These are phyloP conservation scores for Dicrurus megarhynchus DNA, from an alignment of 2,113 vertebrate species.

Conservation along the genomic window DNA sequence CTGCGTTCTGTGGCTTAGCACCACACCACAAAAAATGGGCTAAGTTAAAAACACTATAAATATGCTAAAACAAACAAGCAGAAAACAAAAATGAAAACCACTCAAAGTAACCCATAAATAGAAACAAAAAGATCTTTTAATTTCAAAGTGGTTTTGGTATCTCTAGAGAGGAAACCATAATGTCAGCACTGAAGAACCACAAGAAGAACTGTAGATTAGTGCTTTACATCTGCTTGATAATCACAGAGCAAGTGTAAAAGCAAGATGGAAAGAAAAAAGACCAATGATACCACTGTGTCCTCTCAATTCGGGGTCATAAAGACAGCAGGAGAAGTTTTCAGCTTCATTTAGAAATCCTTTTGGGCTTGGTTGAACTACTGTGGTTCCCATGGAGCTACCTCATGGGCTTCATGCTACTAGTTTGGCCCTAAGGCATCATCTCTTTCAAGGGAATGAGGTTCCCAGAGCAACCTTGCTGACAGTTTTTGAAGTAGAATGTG, in stretches of 20 bases:
- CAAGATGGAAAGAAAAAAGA: neutral
- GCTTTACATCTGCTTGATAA: neutral
- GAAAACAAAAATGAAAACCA: neutral
- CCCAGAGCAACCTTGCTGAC: neutral
- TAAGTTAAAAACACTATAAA: conserved; percentile 1
- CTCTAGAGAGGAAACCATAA: conserved; percentile 10
- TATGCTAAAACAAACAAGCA: neutral
- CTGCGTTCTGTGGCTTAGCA: neutral
- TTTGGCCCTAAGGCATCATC: neutral
- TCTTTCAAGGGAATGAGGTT: neutral
- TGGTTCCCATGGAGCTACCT: neutral
- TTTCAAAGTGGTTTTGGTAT: conserved; percentile 25
- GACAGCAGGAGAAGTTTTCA: neutral
- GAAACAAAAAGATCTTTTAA: neutral
- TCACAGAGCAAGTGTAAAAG: neutral
- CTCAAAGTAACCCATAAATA: neutral
- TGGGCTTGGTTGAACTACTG: neutral
- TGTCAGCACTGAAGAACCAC: neutral
- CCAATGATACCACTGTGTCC: neutral
- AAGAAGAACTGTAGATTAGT: neutral
- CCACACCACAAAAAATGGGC: neutral
- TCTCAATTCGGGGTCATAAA: neutral
- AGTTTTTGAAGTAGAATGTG: neutral
- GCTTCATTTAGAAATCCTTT: neutral
- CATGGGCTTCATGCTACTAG: neutral